Percentiles rank a stretch among this genome's conserved stretches.
Evolutionary conservation across 2,113 vertebrate species (phyloP).

Genomic region (Alectura lathami): DNA sequence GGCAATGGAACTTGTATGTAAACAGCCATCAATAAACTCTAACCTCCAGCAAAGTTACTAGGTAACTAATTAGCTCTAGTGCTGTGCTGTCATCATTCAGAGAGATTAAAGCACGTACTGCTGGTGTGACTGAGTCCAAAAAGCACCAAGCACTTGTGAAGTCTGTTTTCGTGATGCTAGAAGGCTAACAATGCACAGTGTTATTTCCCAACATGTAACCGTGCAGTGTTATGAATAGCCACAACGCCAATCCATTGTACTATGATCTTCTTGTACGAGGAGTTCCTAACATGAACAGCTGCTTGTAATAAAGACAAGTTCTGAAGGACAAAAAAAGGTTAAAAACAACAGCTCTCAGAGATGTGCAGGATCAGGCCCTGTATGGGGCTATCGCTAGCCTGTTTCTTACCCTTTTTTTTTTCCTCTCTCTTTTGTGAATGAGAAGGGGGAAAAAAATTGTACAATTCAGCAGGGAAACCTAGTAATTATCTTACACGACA

Average conservation of each 20-base stretch:
- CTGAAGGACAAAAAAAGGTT: background rate
- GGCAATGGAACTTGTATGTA: constrained; percentile 15
- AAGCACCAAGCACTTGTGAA: constrained; percentile 12
- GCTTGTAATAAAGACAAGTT: background rate
- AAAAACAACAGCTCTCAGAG: background rate
- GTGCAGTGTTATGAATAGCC: background rate
- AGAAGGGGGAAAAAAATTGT: background rate
- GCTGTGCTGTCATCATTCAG: background rate
- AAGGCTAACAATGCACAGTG: background rate
- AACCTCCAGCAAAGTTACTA: constrained; percentile 39
- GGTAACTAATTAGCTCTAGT: constrained; percentile 28
- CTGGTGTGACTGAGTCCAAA: background rate
- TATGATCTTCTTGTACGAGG: background rate
- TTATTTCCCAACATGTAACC: background rate
- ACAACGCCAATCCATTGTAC: background rate
- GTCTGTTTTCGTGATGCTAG: background rate
- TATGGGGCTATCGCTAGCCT: background rate
- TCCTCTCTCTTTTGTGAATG: background rate
- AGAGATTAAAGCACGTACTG: background rate
- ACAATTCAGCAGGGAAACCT: constrained; percentile 44
- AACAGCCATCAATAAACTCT: constrained; percentile 29
- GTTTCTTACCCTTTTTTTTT: background rate
- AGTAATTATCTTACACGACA: constrained; percentile 12
- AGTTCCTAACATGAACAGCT: background rate
- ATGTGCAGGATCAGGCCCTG: background rate